A percentile compares a stretch with the other conserved stretches of the same genome.
Evolutionary conservation across 1,140 invertebrate species (phyloP).

Genomic region (Drosophila punjabiensis): DNA sequence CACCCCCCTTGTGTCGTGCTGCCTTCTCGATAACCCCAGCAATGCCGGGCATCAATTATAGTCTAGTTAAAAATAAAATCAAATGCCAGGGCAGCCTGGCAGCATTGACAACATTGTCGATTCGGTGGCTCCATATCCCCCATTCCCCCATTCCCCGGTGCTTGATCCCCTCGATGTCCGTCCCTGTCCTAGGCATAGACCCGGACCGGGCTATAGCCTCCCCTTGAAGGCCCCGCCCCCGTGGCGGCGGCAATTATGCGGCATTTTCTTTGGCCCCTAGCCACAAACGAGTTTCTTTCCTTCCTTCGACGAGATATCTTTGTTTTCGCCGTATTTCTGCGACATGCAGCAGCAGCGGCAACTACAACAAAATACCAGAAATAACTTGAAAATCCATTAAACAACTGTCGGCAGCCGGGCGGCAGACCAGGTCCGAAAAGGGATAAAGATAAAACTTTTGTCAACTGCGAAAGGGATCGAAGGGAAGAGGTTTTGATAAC

Average conservation of each 20-base stretch:
- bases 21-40: slow-evolving; percentile 43
- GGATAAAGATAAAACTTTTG: slow-evolving; percentile 79
- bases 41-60: slow-evolving; percentile 62
- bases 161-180: neutral
- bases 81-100: slow-evolving; percentile 70
- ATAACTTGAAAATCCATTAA: slow-evolving; percentile 84
- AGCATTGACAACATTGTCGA: slow-evolving; percentile 82
- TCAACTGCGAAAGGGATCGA: slow-evolving; percentile 40
- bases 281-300: slow-evolving; percentile 73
- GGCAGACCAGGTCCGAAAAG: slow-evolving; percentile 31
- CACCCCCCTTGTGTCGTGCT: neutral
- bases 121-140: slow-evolving; percentile 56
- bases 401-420: slow-evolving; percentile 40
- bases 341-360: slow-evolving; percentile 63
- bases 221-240: slow-evolving; percentile 22
- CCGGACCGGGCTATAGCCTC: neutral
- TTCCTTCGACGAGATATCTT: slow-evolving; percentile 65
- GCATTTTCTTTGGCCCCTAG: slow-evolving; percentile 73
- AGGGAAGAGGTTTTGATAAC: slow-evolving; percentile 58
- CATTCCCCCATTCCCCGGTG: neutral
- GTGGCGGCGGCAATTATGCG: slow-evolving; percentile 77
- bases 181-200: slow-evolving; percentile 4
- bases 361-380: slow-evolving; percentile 82
- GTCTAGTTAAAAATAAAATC: slow-evolving; percentile 81
- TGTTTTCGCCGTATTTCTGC: slow-evolving; percentile 60